phyloP scores from a whole-genome alignment of 2,113 vertebrate genomes.

The Oncorhynchus kisutch region DNA sequence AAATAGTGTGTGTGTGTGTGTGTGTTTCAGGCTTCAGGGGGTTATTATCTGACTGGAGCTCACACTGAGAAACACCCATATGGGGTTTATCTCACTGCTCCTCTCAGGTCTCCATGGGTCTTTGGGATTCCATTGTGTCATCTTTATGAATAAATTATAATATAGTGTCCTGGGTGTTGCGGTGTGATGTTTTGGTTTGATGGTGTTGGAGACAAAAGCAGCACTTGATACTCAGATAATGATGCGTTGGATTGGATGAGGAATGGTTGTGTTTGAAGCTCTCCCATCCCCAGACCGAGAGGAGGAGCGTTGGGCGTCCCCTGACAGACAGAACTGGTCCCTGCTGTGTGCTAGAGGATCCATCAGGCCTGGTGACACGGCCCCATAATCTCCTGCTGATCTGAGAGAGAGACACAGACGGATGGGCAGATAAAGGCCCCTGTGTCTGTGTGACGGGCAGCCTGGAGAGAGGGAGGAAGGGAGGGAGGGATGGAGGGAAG shows the following conservation, averaged over 20 bases:
- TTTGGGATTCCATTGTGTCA: neutral
- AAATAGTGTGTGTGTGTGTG: neutral
- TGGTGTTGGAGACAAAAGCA: neutral
- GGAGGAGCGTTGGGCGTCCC: neutral
- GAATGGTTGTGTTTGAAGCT: neutral
- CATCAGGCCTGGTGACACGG: neutral
- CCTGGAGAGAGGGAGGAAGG: neutral
- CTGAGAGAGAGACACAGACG: neutral
- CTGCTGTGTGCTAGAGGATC: neutral
- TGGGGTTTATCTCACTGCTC: neutral
- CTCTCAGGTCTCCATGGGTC: neutral
- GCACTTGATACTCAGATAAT: neutral
- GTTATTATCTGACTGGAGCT: neutral
- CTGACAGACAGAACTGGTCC: neutral
- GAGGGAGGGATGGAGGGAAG: slow-evolving; percentile 41
- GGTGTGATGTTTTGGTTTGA: neutral
- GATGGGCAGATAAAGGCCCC: neutral
- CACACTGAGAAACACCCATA: neutral
- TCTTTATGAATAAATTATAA: slow-evolving; percentile 5
- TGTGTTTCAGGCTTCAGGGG: neutral
- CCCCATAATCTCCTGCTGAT: slow-evolving; percentile 2
- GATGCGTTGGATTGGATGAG: neutral
- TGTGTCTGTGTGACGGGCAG: neutral
- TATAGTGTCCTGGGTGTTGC: neutral
- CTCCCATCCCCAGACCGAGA: neutral